Evolutionary conservation across 2,888 invertebrate genomes (phyloP).

Genomic region (Phania funesta): DNA sequence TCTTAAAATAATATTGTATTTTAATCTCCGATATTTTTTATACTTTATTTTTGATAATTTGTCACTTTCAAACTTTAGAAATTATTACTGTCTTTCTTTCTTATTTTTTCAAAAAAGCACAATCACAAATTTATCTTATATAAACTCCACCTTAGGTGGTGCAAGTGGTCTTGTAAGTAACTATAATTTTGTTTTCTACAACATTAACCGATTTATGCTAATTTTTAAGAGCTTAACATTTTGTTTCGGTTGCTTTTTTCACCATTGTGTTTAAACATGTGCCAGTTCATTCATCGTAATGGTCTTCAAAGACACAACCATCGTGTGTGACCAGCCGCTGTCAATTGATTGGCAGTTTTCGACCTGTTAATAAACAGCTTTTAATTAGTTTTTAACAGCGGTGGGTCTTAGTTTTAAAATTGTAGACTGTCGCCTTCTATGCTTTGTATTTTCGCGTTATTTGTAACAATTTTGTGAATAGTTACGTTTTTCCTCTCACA

Average conservation of each 20-base stretch:
- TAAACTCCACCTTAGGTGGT: constrained; percentile 31
- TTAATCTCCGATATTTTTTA: too few species aligned
- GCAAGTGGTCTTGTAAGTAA: constrained; percentile 70
- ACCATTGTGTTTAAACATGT: constrained; percentile 49
- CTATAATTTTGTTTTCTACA: constrained; percentile 63
- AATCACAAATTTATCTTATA: not conserved
- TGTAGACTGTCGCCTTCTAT: not conserved
- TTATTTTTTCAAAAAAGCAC: constrained; percentile 1
- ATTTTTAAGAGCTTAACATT: constrained; percentile 63
- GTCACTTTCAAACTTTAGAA: too few species aligned
- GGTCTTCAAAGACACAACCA: constrained; percentile 31
- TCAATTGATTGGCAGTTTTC: constrained; percentile 48
- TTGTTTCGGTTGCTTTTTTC: not conserved
- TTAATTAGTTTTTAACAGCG: constrained; percentile 76
- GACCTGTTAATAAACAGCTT: constrained; percentile 70
- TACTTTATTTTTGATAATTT: too few species aligned
- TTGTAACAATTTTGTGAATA: not conserved
- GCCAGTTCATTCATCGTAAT: not conserved
- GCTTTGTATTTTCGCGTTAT: not conserved
- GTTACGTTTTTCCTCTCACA: not conserved
- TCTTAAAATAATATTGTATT: too few species aligned
- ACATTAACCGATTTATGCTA: constrained; percentile 70
- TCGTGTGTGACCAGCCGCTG: constrained; percentile 25
- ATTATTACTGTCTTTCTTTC: too few species aligned
- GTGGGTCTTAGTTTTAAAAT: constrained; percentile 63